These are phyloP conservation scores for Passer montanus DNA, from an alignment of 2,113 vertebrate species.

Conservation along the genomic window DNA sequence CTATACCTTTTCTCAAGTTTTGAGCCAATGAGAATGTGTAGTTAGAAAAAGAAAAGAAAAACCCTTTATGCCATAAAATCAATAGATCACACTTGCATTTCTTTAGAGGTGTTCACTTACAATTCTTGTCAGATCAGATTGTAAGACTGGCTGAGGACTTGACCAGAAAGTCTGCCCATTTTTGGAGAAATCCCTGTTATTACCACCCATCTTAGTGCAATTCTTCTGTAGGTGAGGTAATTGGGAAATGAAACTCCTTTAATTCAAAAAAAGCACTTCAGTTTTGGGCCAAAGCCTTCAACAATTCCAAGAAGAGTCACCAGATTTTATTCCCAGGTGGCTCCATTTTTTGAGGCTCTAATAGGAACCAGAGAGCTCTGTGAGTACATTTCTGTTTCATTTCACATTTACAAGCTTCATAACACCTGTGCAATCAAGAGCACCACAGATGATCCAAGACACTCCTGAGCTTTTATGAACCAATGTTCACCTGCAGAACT, in stretches of 20 bases:
- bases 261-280: not conserved
- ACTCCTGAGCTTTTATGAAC: not conserved
- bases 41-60: conserved; percentile 30
- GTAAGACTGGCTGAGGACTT: not conserved
- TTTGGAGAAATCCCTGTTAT: not conserved
- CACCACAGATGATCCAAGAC: not conserved
- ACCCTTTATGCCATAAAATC: not conserved
- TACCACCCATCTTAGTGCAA: not conserved
- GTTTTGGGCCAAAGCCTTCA: not conserved
- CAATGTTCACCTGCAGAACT: conserved; percentile 32
- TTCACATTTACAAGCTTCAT: not conserved
- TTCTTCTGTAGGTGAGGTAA: conserved; percentile 39
- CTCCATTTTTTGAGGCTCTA: not conserved
- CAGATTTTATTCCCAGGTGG: not conserved
- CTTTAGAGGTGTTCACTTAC: not conserved
- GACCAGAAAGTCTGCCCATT: not conserved
- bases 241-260: not conserved
- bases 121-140: not conserved
- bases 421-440: not conserved
- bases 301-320: not conserved
- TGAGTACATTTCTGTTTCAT: not conserved
- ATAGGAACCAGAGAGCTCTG: not conserved
- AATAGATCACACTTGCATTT: not conserved
- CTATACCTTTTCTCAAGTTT: conserved; percentile 22
- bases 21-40: conserved; percentile 3